Evolutionary conservation across 2,888 invertebrate species (phyloP).

Genomic region (Agrochola lota): DNA sequence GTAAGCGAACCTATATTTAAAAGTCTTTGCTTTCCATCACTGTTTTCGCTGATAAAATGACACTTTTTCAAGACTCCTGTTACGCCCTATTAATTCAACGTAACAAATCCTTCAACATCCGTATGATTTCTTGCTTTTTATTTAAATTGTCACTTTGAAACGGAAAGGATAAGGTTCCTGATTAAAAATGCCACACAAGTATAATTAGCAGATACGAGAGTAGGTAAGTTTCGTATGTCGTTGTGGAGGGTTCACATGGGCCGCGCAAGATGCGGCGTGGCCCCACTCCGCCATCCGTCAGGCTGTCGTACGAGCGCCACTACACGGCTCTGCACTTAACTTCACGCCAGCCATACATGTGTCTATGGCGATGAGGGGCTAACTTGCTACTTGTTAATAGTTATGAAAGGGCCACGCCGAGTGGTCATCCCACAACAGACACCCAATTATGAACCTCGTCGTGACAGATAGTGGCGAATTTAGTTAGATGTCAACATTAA

Average conservation of each 20-base stretch:
- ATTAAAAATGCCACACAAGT: constrained; percentile 18
- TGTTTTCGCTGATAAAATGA: neutral
- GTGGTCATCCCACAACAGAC: constrained; percentile 77
- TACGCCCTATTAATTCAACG: neutral
- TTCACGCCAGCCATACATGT: constrained; percentile 83
- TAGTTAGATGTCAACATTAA: constrained; percentile 48
- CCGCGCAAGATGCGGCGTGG: constrained; percentile 76
- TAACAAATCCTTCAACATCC: neutral
- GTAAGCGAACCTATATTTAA: too few species aligned
- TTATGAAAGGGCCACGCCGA: constrained; percentile 78
- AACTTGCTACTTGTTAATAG: constrained; percentile 84
- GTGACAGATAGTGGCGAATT: constrained; percentile 71
- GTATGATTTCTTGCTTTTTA: neutral
- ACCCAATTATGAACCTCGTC: constrained; percentile 76
- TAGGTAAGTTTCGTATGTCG: constrained; percentile 67
- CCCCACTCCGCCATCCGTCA: constrained; percentile 85
- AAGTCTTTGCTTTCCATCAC: neutral
- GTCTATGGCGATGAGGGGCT: constrained; percentile 83
- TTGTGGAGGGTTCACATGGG: constrained; percentile 66
- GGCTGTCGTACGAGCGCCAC: constrained; percentile 81
- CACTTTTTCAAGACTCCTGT: neutral
- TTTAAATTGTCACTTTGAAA: neutral
- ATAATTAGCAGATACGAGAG: constrained; percentile 53
- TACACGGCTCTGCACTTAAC: constrained; percentile 88
- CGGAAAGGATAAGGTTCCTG: neutral